Conservation (phyloP, 53 echinoderm and acorn worm species). For the Actinopyga echinites region DNA sequence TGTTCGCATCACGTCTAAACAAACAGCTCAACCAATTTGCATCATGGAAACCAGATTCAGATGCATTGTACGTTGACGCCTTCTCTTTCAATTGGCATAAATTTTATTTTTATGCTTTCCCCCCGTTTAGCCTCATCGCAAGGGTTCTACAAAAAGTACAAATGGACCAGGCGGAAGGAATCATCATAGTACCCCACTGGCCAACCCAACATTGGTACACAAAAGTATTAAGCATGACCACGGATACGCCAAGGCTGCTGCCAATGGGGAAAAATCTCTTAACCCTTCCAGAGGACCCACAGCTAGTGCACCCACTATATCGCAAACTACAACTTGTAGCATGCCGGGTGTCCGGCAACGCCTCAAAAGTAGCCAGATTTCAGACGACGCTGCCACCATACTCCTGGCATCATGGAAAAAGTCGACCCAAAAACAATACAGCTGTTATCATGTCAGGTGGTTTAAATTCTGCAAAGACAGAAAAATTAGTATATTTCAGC, state of each 20-base stretch:
- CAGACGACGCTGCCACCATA: constrained; percentile 4
- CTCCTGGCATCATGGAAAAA: neutral
- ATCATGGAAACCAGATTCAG: neutral
- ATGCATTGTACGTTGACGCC: neutral
- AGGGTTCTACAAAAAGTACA: neutral
- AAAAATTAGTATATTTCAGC: constrained; percentile 5
- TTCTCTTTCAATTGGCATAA: neutral
- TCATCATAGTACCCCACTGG: neutral
- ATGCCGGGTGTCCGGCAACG: neutral
- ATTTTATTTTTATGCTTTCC: constrained; percentile 15
- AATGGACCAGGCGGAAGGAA: neutral
- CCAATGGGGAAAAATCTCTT: no score
- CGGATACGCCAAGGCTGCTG: no score
- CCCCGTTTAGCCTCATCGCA: neutral
- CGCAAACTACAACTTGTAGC: neutral
- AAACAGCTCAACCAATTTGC: neutral
- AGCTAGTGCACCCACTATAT: neutral
- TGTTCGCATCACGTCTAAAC: constrained; percentile 13
- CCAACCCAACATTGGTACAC: constrained; percentile 4
- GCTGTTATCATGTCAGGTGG: neutral
- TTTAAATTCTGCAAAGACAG: neutral
- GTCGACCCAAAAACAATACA: neutral
- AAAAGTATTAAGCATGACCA: no score
- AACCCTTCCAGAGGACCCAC: no score
- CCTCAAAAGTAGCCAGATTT: neutral